Percentiles rank a stretch among this genome's conserved stretches.
These are phyloP conservation scores for Solea senegalensis DNA, from an alignment of 2,113 vertebrate genomes.

Conservation along the genomic window DNA sequence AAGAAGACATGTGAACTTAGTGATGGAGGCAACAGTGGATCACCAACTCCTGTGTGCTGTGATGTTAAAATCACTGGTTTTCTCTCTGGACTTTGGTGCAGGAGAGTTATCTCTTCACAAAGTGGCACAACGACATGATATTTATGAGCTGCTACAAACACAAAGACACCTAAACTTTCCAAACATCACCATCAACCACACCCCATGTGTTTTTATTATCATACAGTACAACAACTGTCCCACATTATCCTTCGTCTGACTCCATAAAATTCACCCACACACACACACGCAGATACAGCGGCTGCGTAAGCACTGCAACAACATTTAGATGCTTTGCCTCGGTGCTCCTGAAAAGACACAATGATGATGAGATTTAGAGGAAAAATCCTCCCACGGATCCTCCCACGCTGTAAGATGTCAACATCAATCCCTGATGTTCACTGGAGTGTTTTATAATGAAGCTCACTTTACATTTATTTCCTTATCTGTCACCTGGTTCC, in stretches of 20 bases:
- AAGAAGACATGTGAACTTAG: no score
- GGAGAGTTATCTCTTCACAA: neutral
- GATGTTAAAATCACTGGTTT: no score
- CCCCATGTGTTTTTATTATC: conserved; percentile 63
- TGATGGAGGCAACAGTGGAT: no score
- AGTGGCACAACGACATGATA: neutral
- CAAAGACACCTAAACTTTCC: conserved; percentile 43
- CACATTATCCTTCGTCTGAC: conserved; percentile 53
- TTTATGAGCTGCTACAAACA: neutral
- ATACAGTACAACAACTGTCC: conserved; percentile 36
- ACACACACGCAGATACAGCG: conserved; percentile 46
- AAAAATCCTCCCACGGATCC: conserved; percentile 60
- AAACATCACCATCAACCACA: conserved; percentile 58
- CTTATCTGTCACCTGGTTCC: conserved; percentile 26
- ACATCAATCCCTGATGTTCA: conserved; percentile 60
- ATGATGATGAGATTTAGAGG: conserved; percentile 52
- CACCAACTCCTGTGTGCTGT: no score
- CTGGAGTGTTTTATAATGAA: conserved; percentile 61
- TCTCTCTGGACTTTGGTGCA: no score
- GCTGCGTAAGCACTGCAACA: conserved; percentile 56
- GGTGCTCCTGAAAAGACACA: conserved; percentile 57
- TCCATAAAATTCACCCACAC: conserved; percentile 57
- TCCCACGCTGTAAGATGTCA: conserved; percentile 57
- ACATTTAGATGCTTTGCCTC: conserved; percentile 66
- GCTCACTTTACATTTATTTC: conserved; percentile 33